Evolutionary conservation across 1,140 invertebrate genomes (phyloP).

Genomic region (Platorchestia sp.): DNA sequence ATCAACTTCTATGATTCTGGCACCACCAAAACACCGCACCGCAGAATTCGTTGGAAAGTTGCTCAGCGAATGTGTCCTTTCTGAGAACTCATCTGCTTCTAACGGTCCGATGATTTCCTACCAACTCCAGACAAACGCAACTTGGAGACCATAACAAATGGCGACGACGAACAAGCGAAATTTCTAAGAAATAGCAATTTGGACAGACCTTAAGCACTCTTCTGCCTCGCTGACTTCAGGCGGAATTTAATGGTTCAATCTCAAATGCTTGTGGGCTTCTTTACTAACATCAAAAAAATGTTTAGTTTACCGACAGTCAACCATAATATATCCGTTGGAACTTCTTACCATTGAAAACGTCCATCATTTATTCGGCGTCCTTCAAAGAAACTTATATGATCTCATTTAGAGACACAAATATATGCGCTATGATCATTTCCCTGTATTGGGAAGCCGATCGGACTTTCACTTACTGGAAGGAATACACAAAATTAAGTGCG

Average conservation of each 20-base stretch:
- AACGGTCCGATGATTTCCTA: neutral
- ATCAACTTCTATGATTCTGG: neutral
- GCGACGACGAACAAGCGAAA: neutral
- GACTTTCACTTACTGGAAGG: neutral
- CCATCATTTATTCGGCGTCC: neutral
- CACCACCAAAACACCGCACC: neutral
- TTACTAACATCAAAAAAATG: neutral
- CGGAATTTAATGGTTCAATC: neutral
- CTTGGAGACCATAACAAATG: neutral
- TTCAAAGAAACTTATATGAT: neutral
- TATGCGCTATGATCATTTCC: neutral
- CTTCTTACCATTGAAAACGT: too few relatives aligned
- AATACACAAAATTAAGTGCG: neutral
- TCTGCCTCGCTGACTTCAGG: neutral
- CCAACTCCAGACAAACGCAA: neutral
- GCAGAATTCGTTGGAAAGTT: neutral
- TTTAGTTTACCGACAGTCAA: neutral
- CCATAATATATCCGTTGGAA: too few relatives aligned
- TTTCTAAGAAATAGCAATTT: neutral
- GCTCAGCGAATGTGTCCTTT: neutral
- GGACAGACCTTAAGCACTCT: neutral
- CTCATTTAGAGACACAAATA: neutral
- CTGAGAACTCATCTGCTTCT: neutral
- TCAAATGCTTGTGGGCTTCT: neutral
- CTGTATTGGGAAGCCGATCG: neutral